Percentiles rank a stretch among this genome's conserved stretches.
These are phyloP conservation scores for Laupala kohalensis DNA, from an alignment of 1,140 invertebrate genomes.

Conservation along the genomic window DNA sequence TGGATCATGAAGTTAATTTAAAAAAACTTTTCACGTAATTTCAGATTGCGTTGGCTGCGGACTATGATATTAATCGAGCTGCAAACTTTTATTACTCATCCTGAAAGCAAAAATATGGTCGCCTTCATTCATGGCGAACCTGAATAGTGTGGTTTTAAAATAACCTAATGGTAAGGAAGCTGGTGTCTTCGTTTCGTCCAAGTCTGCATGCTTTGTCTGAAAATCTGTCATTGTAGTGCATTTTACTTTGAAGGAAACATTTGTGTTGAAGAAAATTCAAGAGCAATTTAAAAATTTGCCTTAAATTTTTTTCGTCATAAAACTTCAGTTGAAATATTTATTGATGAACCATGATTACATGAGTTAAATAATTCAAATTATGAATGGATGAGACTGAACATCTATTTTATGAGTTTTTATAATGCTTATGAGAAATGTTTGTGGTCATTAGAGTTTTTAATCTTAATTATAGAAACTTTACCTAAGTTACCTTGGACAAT, in stretches of 20 bases:
- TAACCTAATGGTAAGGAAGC: not conserved
- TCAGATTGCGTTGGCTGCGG: constrained; percentile 37
- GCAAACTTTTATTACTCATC: constrained; percentile 37
- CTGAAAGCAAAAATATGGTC: constrained; percentile 8
- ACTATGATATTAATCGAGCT: constrained; percentile 43
- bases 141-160: not conserved
- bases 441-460: no score
- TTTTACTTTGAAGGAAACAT: no score
- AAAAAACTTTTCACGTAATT: constrained; percentile 9
- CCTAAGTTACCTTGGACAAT: no score
- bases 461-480: no score
- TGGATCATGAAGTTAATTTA: not conserved
- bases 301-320: no score
- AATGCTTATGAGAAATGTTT: no score
- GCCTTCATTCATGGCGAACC: constrained; percentile 1
- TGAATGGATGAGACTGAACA: no score
- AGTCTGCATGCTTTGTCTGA: not conserved
- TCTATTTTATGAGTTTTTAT: no score
- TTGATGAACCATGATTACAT: no score
- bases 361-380: no score
- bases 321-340: no score
- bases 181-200: not conserved
- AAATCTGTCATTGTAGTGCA: no score
- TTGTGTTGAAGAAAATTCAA: not conserved
- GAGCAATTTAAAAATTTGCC: not conserved